phyloP scores from a whole-genome alignment of 2,888 invertebrate species.

The Macropis europaea region DNA sequence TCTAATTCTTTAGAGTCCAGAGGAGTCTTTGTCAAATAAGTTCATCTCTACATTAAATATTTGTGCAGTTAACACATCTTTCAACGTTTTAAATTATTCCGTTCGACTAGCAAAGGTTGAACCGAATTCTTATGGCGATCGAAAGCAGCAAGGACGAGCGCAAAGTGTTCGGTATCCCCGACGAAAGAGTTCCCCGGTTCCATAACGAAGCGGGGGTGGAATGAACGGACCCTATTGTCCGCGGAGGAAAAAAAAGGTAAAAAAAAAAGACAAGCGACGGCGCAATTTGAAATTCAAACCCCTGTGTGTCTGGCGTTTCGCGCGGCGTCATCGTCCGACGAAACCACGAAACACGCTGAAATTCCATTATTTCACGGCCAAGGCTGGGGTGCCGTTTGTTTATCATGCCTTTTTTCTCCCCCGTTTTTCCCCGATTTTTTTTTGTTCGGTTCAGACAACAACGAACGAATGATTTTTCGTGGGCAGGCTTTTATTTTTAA shows the following conservation, averaged over 20 bases:
- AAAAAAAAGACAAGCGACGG: conserved; percentile 1
- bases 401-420: not conserved
- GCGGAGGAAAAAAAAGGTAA: not conserved
- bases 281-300: conserved; percentile 55
- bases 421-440: not conserved
- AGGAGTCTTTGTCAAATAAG: too few species aligned
- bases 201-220: conserved; percentile 30
- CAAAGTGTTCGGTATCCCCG: too few species aligned
- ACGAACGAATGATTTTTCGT: conserved; percentile 12
- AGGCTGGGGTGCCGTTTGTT: conserved; percentile 27
- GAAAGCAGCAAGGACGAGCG: too few species aligned
- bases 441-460: not conserved
- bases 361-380: conserved; percentile 52
- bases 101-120: too few species aligned
- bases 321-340: conserved; percentile 2
- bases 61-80: too few species aligned
- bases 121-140: too few species aligned
- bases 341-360: conserved; percentile 30
- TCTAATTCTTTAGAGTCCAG: too few species aligned
- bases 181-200: not conserved
- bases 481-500: conserved; percentile 23
- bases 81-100: too few species aligned
- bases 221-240: conserved; percentile 34
- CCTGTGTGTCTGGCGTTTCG: conserved; percentile 27
- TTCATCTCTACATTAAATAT: too few species aligned